Evolutionary conservation across 2,113 vertebrate genomes (phyloP), one percentile per base, ranked within the genome.

Genomic region (Lophochroa leadbeateri): DNA sequence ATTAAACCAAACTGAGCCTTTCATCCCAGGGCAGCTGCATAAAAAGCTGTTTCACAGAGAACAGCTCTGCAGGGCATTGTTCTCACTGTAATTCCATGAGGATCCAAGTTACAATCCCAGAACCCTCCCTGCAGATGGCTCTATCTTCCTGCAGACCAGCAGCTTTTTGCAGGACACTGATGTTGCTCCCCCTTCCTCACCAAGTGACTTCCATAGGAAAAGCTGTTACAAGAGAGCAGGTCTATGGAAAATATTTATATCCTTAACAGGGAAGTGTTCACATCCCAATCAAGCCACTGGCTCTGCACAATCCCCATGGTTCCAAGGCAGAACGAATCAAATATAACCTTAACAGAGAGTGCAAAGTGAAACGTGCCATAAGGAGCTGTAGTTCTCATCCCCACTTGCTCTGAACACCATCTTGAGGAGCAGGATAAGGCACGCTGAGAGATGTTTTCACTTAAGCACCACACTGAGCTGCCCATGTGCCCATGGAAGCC

Each of bases 401-500:
- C 33, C 13, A 6, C 58, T 67, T 25, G 28, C 47, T 76, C 31
- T 13, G 1, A 65, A 37, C 29, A 58, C 7, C 13, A 25, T 23
- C 65, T 1, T 0, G 9, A 82, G 28, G 27, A 82, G n/a, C 19
- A 43, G 17, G 9, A 31, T 6, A 10, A 72, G 6, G 29, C 44
- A 13, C 3, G 1, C 9, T 18, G 1, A 25, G 21, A 35, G 27
- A 5, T 4, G 4, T 6, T 70, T 47, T 35, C 11, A 71, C 44
- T 71, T 4, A 61, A 9, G 11, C 2, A 1, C 0, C 6, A 13
- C 13, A 37, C 24, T 0, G 6, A 27, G 55, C 0, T 55, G 76
- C 52, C 63, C 27, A 0, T 1, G 7, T 0, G 7, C 1, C 10
- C 7, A 7, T 3, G 11, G 10, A 46, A 33, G 10, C 4, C 11